Base-by-base conservation (phyloP, 2,888 invertebrate species). In the Platypus cylindrus region DNA sequence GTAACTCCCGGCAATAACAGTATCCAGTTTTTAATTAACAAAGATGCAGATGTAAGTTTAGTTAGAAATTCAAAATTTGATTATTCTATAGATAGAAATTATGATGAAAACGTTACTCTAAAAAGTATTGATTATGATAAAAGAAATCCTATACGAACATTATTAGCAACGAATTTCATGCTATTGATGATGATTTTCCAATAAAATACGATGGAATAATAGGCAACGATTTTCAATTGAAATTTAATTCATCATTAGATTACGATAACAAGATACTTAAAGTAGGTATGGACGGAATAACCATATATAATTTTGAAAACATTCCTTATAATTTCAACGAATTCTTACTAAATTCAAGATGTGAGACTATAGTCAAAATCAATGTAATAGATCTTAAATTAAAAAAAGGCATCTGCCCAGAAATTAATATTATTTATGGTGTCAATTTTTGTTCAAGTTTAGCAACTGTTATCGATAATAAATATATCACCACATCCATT, bases 171-270 rank as follows among this genome's bases (percentile, higher is more conserved):
- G 15, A 7, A 13, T 39, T 39, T 18, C 33, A 36, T 17, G 33
- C 16, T 3, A 31, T 36, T 9, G 11, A 17, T 9, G 36, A 39
- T 15, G 26, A 39, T 25, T 33, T 30, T 47, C 47, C 44, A 32
- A 36, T 36, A 32, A 33, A 23, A 41, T 51, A 11, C 14, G 51
- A 20, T 39, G 48, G 45, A 25, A 29, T 45, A 14, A 20, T 45
- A 14, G 39, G 45, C 12, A 37, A 45, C 22, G 43, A 44, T 31
- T 35, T 45, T 25, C 24, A 39, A 7, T 15, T 13, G 23, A 30
- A 23, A 33, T 18, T 17, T 36, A 14, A 29, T 11, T 27, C 23
- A 18, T 12, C 16, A 26, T 30, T 43, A 13, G 27, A 45, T 18
- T 41, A 34, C 26, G 12, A 34, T 13, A 17, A 41, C 48, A 12